Conservation (phyloP, 2,888 invertebrate genomes). For the Drosophila mimetica region DNA sequence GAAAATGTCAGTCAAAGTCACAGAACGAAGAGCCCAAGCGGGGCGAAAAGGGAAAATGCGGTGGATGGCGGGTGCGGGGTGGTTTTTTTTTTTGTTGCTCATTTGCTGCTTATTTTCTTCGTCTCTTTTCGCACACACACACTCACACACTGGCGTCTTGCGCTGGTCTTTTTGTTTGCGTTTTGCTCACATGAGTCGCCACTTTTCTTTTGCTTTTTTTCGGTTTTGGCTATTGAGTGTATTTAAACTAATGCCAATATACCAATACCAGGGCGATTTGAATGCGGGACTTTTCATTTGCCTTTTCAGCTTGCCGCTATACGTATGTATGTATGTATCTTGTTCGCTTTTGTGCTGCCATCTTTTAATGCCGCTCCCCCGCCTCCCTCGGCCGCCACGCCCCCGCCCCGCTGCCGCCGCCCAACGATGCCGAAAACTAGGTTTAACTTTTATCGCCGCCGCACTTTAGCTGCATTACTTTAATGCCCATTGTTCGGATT, state of each 20-base stretch:
- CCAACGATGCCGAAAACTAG: constrained; percentile 60
- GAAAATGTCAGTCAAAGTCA: constrained; percentile 67
- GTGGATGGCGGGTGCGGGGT: no score
- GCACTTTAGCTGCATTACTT: constrained; percentile 51
- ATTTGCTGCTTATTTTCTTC: constrained; percentile 46
- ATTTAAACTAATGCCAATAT: constrained; percentile 60
- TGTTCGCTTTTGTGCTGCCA: constrained; percentile 75
- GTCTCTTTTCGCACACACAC: constrained; percentile 41
- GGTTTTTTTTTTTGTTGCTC: constrained; percentile 56
- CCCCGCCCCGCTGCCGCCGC: constrained; percentile 9
- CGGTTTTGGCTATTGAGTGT: constrained; percentile 55
- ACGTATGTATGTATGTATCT: constrained; percentile 56
- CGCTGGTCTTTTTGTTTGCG: constrained; percentile 70
- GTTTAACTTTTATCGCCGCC: constrained; percentile 67
- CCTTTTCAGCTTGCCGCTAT: constrained; percentile 44
- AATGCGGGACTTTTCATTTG: constrained; percentile 52
- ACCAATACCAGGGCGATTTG: constrained; percentile 52
- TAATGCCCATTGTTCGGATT: constrained; percentile 59
- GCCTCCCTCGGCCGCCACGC: constrained; percentile 40
- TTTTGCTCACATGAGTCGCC: constrained; percentile 69
- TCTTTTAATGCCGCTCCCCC: constrained; percentile 76
- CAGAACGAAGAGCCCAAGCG: constrained; percentile 29
- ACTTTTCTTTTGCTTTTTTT: constrained; percentile 54
- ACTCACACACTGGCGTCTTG: constrained; percentile 51
- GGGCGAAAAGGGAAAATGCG: constrained; percentile 49